Percentiles rank a stretch among this genome's conserved stretches.
These are phyloP conservation scores for Falcunculus frontatus DNA, from an alignment of 2,113 vertebrate genomes.

Conservation along the genomic window DNA sequence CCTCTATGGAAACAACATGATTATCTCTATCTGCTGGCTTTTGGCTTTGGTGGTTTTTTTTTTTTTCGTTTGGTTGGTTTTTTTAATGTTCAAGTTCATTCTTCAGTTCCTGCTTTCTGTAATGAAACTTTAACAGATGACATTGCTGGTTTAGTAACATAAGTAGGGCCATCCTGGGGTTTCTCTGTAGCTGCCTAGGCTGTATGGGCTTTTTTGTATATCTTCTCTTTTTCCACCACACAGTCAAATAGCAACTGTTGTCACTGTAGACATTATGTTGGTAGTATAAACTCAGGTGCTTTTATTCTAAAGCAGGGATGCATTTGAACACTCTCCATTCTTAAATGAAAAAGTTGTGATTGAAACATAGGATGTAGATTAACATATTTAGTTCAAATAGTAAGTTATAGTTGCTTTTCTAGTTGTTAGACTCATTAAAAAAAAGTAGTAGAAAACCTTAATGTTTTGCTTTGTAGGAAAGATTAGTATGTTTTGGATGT, in stretches of 20 bases:
- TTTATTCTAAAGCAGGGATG: neutral
- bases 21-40: neutral
- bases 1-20: neutral
- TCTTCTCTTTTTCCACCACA: neutral
- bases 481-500: neutral
- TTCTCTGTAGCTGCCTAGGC: neutral
- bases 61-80: too few species aligned
- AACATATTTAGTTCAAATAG: neutral
- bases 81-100: neutral
- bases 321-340: neutral
- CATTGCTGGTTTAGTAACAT: neutral
- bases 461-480: neutral
- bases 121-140: neutral
- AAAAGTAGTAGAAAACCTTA: neutral
- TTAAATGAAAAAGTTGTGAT: neutral
- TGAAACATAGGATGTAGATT: neutral
- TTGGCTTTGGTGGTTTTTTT: too few species aligned
- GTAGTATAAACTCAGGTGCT: neutral
- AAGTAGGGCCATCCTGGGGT: neutral
- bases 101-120: neutral
- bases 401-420: neutral
- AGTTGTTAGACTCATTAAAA: neutral
- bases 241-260: neutral
- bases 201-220: accelerated
- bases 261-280: neutral